phyloP scores from a whole-genome alignment of 2,113 vertebrate genomes.

The Hipposideros armiger region DNA sequence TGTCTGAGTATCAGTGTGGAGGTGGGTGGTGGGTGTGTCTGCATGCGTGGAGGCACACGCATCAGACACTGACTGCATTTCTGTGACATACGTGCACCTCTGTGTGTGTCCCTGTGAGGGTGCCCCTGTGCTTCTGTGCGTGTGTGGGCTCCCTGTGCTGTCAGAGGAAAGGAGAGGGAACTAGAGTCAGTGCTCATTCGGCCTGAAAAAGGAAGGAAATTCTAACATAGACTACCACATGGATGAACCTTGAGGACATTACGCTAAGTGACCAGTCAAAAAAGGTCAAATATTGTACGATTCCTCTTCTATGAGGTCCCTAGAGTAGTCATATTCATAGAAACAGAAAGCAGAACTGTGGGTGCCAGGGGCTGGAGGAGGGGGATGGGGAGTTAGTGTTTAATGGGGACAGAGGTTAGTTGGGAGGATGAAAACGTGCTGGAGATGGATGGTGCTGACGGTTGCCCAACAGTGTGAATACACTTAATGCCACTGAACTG shows the following conservation, averaged over 20 bases:
- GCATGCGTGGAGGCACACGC: too few relatives aligned
- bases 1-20: not conserved
- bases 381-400: not conserved
- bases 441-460: fast-evolving
- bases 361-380: not conserved
- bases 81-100: not conserved
- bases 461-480: fast-evolving
- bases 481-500: not conserved
- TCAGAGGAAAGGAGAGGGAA: not conserved
- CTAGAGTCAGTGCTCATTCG: fast-evolving
- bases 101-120: not conserved
- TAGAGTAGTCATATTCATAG: not conserved
- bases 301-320: not conserved
- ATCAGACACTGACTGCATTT: not conserved
- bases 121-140: not conserved
- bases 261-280: not conserved
- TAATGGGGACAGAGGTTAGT: not conserved
- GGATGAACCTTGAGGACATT: not conserved
- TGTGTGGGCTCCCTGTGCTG: not conserved
- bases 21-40: too few relatives aligned
- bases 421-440: not conserved
- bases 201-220: not conserved
- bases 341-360: not conserved
- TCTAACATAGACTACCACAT: not conserved
- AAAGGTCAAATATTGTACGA: not conserved